phyloP scores from a whole-genome alignment of 1,140 invertebrate species.

The Papilio machaon region DNA sequence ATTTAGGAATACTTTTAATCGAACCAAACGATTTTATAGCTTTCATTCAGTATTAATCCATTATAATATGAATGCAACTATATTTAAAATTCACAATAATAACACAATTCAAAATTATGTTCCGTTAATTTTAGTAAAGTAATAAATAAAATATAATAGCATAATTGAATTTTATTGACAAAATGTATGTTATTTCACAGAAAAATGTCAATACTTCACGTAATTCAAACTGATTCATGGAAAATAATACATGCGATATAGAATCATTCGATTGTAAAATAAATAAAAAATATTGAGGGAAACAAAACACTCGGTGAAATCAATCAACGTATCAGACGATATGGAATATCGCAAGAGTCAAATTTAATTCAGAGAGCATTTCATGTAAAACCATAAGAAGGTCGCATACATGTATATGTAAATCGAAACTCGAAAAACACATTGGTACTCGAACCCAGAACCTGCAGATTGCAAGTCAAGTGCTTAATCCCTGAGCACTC shows the following conservation, averaged over 20 bases:
- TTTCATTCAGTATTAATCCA: not conserved
- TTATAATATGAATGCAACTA: not conserved
- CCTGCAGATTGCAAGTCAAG: no score
- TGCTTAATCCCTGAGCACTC: no score
- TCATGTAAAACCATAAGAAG: slow-evolving; percentile 38
- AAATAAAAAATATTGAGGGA: slow-evolving; percentile 47
- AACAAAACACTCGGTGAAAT: slow-evolving; percentile 52
- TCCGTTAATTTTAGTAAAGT: no score
- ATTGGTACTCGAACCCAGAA: no score
- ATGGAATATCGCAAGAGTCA: slow-evolving; percentile 45
- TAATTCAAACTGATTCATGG: slow-evolving; percentile 15
- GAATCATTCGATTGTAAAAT: slow-evolving; percentile 39
- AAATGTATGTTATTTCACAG: no score
- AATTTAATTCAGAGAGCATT: slow-evolving; percentile 56
- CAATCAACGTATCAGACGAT: slow-evolving; percentile 57
- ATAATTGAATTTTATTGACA: no score
- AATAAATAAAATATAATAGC: no score
- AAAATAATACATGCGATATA: slow-evolving; percentile 30
- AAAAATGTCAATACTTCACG: not conserved
- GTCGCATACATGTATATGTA: no score
- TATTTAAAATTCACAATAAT: no score
- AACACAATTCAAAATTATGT: no score
- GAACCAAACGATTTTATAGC: not conserved
- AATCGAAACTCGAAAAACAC: no score
- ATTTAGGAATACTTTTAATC: slow-evolving; percentile 38